These are phyloP conservation scores for Lonchura striata DNA, from an alignment of 2,113 vertebrate genomes.

Conservation along the genomic window DNA sequence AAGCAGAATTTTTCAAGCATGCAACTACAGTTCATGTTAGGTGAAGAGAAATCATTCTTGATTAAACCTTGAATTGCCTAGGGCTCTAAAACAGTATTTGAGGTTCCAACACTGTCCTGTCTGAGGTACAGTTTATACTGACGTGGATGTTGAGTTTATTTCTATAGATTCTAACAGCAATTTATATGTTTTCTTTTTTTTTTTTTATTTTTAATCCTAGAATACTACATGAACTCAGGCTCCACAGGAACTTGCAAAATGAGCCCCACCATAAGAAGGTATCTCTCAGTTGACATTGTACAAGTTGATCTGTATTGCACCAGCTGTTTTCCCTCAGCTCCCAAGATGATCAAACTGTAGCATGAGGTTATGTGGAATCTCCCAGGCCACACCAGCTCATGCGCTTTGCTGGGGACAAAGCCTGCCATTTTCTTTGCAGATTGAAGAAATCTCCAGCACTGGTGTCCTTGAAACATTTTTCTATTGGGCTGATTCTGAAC, in stretches of 20 bases:
- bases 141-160: not conserved
- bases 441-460: not conserved
- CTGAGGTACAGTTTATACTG: not conserved
- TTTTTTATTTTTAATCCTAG: not conserved
- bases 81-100: not conserved
- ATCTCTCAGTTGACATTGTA: not conserved
- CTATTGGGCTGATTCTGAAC: accelerated
- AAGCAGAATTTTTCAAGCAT: not conserved
- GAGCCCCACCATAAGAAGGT: not conserved
- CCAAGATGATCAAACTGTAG: not conserved
- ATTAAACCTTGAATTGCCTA: not conserved
- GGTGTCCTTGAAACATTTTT: not conserved
- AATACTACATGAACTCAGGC: not conserved
- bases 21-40: not conserved
- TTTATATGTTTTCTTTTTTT: not conserved
- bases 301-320: not conserved
- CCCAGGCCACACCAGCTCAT: not conserved
- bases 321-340: not conserved
- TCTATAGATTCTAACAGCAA: not conserved
- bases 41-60: not conserved
- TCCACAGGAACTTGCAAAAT: not conserved
- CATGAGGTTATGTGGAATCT: not conserved
- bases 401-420: not conserved
- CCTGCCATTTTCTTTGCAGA: not conserved
- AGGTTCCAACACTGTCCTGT: not conserved